Percentiles rank a stretch among this genome's conserved stretches.
phyloP scores from a whole-genome alignment of 1,140 invertebrate genomes.

The Chrysomallon squamiferum region DNA sequence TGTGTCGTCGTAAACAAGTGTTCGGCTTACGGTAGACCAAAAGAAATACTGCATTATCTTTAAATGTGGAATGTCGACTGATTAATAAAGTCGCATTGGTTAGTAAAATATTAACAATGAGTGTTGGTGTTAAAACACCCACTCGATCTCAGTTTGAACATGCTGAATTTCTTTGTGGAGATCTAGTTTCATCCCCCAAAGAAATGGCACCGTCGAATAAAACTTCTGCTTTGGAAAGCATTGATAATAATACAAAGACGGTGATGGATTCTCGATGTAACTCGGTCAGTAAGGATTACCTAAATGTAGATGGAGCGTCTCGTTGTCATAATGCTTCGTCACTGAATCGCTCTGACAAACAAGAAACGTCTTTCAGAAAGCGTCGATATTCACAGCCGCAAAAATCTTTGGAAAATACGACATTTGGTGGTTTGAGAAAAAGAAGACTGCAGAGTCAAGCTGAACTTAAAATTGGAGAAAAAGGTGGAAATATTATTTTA shows the following conservation, averaged over 20 bases:
- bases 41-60: no score
- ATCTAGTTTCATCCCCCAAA: conserved; percentile 3
- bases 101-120: conserved; percentile 27
- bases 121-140: conserved; percentile 51
- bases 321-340: no score
- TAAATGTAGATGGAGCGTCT: no score
- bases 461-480: background rate
- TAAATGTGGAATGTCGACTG: no score
- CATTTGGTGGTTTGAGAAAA: no score
- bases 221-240: no score
- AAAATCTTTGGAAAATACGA: background rate
- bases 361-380: background rate
- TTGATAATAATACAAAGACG: background rate
- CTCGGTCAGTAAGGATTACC: no score
- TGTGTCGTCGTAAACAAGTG: no score
- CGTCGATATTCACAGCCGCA: background rate
- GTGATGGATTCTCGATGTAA: no score
- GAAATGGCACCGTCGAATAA: background rate
- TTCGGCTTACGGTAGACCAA: no score
- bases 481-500: conserved; percentile 67
- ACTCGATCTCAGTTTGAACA: conserved; percentile 45
- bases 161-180: conserved; percentile 43
- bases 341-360: no score
- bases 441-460: no score
- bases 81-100: background rate